Conservation (phyloP, 2,113 vertebrate genomes). For the Girardinichthys multiradiatus region DNA sequence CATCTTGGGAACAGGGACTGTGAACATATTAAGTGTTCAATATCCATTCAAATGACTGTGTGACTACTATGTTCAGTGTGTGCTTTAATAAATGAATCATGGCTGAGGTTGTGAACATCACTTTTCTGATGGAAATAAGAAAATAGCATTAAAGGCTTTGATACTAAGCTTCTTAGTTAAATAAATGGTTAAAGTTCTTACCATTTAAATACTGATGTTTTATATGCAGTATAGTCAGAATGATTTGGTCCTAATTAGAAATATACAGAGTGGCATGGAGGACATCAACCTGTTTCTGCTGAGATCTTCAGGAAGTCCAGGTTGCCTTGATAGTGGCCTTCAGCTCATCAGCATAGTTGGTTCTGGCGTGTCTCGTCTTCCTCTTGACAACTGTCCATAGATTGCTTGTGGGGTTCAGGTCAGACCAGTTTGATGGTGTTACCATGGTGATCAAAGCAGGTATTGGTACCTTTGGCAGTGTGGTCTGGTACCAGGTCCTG, state of each 20-base stretch:
- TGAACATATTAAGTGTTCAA: slow-evolving; percentile 36
- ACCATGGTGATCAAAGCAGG: no score
- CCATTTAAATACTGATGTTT: no score
- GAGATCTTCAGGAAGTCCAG: background rate
- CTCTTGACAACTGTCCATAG: background rate
- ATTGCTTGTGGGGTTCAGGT: no score
- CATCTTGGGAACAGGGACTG: slow-evolving; percentile 18
- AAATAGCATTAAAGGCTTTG: background rate
- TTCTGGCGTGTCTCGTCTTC: background rate
- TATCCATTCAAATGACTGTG: slow-evolving; percentile 49
- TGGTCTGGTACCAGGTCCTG: no score
- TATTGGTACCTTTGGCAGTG: no score
- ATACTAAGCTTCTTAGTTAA: background rate
- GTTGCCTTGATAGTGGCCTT: no score
- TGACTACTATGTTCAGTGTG: background rate
- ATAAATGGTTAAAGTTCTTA: no score
- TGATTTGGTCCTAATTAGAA: no score
- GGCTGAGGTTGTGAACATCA: slow-evolving; percentile 22
- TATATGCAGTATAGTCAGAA: no score
- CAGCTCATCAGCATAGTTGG: background rate
- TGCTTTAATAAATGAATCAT: slow-evolving; percentile 30
- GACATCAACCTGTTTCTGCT: background rate
- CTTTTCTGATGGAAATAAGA: background rate
- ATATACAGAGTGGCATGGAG: no score
- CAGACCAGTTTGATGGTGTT: no score